Evolutionary conservation across 2,888 invertebrate species (phyloP).

Genomic region (Xanthia togata): DNA sequence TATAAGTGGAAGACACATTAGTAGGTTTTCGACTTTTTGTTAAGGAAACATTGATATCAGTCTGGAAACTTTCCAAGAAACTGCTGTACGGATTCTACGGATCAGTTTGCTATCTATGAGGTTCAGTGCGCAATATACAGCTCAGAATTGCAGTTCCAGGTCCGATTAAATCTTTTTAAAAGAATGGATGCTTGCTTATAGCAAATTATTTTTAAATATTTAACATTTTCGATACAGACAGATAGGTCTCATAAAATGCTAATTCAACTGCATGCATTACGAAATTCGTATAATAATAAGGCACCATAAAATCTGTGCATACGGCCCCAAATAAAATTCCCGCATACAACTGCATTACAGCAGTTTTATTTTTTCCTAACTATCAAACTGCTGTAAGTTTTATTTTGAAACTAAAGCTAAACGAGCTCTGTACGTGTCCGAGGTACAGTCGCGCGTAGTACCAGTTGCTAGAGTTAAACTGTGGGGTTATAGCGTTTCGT

Average conservation of each 20-base stretch:
- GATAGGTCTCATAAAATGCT: slow-evolving; percentile 9
- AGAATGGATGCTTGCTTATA: slow-evolving; percentile 22
- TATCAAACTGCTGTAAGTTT: slow-evolving; percentile 59
- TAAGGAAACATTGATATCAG: slow-evolving; percentile 33
- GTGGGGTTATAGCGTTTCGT: slow-evolving; percentile 57
- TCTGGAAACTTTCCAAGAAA: slow-evolving; percentile 56
- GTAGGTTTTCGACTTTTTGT: slow-evolving; percentile 34
- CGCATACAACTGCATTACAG: slow-evolving; percentile 40
- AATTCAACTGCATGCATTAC: background rate
- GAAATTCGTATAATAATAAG: slow-evolving; percentile 24
- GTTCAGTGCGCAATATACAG: slow-evolving; percentile 44
- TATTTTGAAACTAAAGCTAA: slow-evolving; percentile 64
- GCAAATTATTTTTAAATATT: background rate
- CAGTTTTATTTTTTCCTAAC: slow-evolving; percentile 49
- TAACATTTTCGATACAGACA: background rate
- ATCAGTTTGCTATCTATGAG: slow-evolving; percentile 42
- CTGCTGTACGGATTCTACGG: slow-evolving; percentile 19
- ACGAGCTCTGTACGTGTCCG: slow-evolving; percentile 63
- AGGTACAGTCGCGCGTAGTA: slow-evolving; percentile 55
- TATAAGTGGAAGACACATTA: slow-evolving; percentile 39
- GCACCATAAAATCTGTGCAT: slow-evolving; percentile 14
- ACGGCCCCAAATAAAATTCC: slow-evolving; percentile 36
- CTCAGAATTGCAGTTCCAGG: slow-evolving; percentile 10
- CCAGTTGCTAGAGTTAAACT: slow-evolving; percentile 64
- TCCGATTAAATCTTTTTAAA: slow-evolving; percentile 30